Evolutionary conservation across 2,113 vertebrate genomes (phyloP).

Genomic region (Rhabdomys dilectus): DNA sequence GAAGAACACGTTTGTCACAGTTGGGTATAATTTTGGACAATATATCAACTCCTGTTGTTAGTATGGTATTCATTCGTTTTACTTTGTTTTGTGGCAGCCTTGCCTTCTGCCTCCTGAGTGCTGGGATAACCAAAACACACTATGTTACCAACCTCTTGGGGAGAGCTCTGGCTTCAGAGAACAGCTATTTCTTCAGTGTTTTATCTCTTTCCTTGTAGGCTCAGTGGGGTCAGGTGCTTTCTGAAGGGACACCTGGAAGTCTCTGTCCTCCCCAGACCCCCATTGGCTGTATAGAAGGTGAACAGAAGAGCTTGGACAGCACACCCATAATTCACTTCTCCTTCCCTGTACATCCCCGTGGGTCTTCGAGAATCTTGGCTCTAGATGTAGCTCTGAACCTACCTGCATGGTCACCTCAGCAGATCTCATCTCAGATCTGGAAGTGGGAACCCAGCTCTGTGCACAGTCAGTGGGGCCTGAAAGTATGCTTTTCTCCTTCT

Average conservation of each 20-base stretch:
- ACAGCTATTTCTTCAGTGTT: accelerated
- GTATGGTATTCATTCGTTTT: neutral
- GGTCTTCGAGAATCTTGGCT: neutral
- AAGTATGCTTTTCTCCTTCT: neutral
- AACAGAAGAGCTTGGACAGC: neutral
- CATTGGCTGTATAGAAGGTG: neutral
- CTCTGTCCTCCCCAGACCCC: neutral
- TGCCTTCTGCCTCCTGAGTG: neutral
- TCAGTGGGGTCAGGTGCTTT: neutral
- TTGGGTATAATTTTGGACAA: neutral
- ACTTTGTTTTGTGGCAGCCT: neutral
- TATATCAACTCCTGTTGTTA: neutral
- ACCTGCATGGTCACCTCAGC: neutral
- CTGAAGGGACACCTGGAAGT: too few relatives aligned
- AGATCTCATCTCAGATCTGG: neutral
- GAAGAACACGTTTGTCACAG: neutral
- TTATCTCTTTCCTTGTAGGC: neutral
- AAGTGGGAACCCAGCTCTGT: neutral
- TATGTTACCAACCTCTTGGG: neutral
- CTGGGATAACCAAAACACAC: neutral
- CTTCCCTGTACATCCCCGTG: neutral
- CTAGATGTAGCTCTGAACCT: neutral
- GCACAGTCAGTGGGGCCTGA: neutral
- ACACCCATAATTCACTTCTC: neutral
- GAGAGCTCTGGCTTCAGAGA: neutral